These are phyloP conservation scores for Trachelus iudaicus DNA, from an alignment of 2,888 invertebrate genomes.

Conservation along the genomic window DNA sequence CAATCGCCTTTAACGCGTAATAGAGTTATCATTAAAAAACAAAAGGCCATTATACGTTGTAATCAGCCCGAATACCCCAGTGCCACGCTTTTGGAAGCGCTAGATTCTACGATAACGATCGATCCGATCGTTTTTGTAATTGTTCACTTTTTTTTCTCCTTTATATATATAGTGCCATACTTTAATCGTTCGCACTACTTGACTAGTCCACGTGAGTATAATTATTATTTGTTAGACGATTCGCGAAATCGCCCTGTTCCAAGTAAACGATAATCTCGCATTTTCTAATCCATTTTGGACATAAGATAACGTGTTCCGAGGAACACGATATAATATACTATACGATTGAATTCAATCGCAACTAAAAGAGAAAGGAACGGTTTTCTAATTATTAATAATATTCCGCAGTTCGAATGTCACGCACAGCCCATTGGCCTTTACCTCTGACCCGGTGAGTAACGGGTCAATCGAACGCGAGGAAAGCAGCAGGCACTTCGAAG, in stretches of 20 bases:
- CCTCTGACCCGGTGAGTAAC: background rate
- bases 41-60: conserved; percentile 54
- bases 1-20: conserved; percentile 1
- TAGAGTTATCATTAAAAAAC: conserved; percentile 44
- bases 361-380: background rate
- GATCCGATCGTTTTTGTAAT: background rate
- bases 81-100: conserved; percentile 41
- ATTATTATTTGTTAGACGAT: background rate
- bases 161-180: background rate
- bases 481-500: conserved; percentile 58
- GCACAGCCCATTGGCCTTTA: background rate
- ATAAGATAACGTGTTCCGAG: too few relatives aligned
- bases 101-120: conserved; percentile 15
- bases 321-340: background rate
- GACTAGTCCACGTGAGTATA: background rate
- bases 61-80: conserved; percentile 53
- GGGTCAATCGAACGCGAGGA: background rate
- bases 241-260: background rate
- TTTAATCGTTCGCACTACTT: background rate
- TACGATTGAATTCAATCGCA: background rate
- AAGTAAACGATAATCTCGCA: background rate
- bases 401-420: background rate
- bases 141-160: background rate
- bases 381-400: background rate
- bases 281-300: background rate